phyloP scores from a whole-genome alignment of 2,888 invertebrate genomes.

The Leptinotarsa rubiginosa region DNA sequence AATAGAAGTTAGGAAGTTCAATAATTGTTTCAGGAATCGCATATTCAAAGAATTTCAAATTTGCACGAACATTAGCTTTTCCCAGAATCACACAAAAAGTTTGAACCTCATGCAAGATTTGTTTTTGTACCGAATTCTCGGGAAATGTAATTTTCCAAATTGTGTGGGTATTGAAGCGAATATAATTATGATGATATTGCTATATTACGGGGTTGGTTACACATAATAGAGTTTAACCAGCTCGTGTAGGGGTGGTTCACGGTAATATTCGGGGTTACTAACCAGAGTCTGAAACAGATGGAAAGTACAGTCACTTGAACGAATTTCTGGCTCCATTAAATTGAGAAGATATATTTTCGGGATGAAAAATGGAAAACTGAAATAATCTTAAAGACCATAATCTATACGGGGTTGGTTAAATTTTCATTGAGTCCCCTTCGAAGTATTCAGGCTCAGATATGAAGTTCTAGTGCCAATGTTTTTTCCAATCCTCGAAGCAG shows the following conservation, averaged over 20 bases:
- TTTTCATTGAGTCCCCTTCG: too few species aligned
- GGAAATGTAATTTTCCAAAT: constrained; percentile 9
- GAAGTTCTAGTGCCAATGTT: too few species aligned
- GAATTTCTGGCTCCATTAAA: not conserved
- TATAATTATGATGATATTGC: constrained; percentile 11
- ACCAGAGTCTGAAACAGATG: not conserved
- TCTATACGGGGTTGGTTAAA: too few species aligned
- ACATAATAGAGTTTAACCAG: constrained; percentile 3
- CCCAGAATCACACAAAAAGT: not conserved
- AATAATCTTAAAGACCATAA: too few species aligned
- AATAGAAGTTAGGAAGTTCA: too few species aligned
- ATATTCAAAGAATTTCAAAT: not conserved
- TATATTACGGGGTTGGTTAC: constrained; percentile 16
- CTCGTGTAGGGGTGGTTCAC: not conserved
- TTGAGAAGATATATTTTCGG: not conserved
- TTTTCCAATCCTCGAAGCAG: too few species aligned
- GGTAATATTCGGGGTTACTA: not conserved
- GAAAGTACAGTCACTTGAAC: not conserved
- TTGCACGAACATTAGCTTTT: not conserved
- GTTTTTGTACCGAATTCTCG: constrained; percentile 3
- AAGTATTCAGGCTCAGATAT: too few species aligned
- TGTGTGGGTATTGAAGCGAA: constrained; percentile 7
- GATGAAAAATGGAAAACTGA: not conserved
- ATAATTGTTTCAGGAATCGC: not conserved
- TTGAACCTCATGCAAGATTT: not conserved